These are phyloP conservation scores for Carapus acus DNA, from an alignment of 2,797 vertebrate genomes.

Conservation along the genomic window DNA sequence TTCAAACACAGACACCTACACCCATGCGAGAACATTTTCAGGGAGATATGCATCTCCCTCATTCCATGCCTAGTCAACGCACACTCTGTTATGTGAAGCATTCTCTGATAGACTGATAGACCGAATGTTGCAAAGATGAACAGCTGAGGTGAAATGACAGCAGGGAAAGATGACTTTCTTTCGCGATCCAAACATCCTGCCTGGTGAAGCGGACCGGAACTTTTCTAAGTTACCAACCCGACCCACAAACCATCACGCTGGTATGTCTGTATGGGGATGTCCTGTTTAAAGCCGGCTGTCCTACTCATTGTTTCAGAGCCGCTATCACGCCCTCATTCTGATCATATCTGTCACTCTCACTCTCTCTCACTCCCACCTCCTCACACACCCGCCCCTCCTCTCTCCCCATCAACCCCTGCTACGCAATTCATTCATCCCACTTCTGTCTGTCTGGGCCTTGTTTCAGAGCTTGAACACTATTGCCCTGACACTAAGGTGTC, in stretches of 20 bases:
- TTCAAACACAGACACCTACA: conserved; percentile 41
- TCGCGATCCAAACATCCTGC: conserved; percentile 49
- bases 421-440: conserved; percentile 66
- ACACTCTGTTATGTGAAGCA: conserved; percentile 38
- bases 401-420: conserved; percentile 34
- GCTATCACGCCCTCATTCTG: conserved; percentile 32
- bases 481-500: conserved; percentile 68
- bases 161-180: conserved; percentile 55
- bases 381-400: not conserved
- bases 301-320: conserved; percentile 63
- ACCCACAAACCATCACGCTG: conserved; percentile 51
- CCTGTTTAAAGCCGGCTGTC: conserved; percentile 58
- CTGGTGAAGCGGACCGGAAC: conserved; percentile 65
- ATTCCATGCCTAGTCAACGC: conserved; percentile 30
- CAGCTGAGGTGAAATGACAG: conserved; percentile 47
- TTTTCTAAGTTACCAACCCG: conserved; percentile 63
- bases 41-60: conserved; percentile 24
- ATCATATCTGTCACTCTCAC: conserved; percentile 23
- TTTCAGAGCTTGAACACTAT: conserved; percentile 65
- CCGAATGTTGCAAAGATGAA: conserved; percentile 31
- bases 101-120: conserved; percentile 14
- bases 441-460: conserved; percentile 63
- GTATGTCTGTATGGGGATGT: conserved; percentile 39
- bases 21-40: conserved; percentile 31
- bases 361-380: conserved; percentile 3